These are phyloP conservation scores for Enteromius viviparus DNA, from an alignment of 2,797 vertebrate species.

Conservation along the genomic window DNA sequence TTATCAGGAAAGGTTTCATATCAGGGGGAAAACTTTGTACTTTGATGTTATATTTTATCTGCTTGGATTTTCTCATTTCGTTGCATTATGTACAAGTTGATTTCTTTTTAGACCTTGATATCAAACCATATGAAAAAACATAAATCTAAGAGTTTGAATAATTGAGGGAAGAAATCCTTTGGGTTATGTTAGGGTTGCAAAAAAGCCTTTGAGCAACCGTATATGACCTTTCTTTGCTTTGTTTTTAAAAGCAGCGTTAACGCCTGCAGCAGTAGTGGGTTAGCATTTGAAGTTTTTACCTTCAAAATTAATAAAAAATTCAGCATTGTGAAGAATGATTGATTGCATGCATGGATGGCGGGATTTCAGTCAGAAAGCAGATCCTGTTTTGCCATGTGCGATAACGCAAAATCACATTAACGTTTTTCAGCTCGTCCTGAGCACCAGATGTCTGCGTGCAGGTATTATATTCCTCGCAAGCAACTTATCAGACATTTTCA, in stretches of 20 bases:
- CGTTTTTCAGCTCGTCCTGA: slow-evolving; percentile 8
- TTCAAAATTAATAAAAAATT: slow-evolving; percentile 16
- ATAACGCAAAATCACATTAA: slow-evolving; percentile 35
- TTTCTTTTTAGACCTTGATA: slow-evolving; percentile 7
- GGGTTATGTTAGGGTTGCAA: slow-evolving; percentile 4
- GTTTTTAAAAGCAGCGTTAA: background rate
- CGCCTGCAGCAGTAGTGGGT: background rate
- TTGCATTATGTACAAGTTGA: slow-evolving; percentile 4
- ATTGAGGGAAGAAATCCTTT: slow-evolving; percentile 8
- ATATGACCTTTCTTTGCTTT: background rate
- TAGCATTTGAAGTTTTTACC: slow-evolving; percentile 9
- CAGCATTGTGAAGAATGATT: slow-evolving; percentile 34
- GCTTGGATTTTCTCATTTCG: background rate
- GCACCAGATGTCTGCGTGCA: slow-evolving; percentile 8
- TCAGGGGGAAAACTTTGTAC: background rate
- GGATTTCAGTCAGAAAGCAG: slow-evolving; percentile 34
- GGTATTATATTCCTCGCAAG: background rate
- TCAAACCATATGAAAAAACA: slow-evolving; percentile 16
- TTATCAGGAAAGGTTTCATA: slow-evolving; percentile 22
- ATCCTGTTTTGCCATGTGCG: slow-evolving; percentile 15
- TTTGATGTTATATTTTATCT: background rate
- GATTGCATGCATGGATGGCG: slow-evolving; percentile 2
- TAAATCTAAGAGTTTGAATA: slow-evolving; percentile 20
- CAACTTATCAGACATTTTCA: slow-evolving; percentile 22
- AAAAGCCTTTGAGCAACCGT: background rate